Conservation (phyloP, 2,797 vertebrate genomes). For the Hypotaenidia okinawae region DNA sequence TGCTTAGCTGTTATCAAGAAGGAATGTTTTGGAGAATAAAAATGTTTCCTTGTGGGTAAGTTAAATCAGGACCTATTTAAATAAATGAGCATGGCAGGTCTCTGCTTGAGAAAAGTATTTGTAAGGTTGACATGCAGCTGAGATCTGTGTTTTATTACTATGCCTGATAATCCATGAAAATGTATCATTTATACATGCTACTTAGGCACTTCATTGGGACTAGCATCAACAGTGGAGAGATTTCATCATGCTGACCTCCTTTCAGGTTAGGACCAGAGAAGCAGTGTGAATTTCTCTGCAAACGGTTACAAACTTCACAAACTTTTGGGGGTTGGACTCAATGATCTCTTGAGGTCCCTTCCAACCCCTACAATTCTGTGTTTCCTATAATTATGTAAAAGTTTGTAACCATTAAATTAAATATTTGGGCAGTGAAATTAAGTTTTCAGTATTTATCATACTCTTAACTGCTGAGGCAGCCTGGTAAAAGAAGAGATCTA, state of each 20-base stretch:
- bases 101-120: not conserved
- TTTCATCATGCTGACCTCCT: not conserved
- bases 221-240: not conserved
- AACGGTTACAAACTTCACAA: not conserved
- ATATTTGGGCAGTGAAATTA: not conserved
- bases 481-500: not conserved
- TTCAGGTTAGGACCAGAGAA: not conserved
- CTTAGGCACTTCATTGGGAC: not conserved
- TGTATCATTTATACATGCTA: not conserved
- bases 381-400: no score
- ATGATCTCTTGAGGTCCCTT: no score
- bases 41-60: not conserved
- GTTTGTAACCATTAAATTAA: no score
- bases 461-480: not conserved
- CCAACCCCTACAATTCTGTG: no score
- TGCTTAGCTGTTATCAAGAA: not conserved
- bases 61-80: not conserved
- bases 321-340: no score
- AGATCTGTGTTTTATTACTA: not conserved
- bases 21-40: not conserved
- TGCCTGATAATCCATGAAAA: not conserved
- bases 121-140: not conserved
- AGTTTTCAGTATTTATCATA: not conserved
- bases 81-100: not conserved
- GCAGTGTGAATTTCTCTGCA: not conserved